Evolutionary conservation across 2,888 invertebrate genomes (phyloP).

Genomic region (Acronicta psi): DNA sequence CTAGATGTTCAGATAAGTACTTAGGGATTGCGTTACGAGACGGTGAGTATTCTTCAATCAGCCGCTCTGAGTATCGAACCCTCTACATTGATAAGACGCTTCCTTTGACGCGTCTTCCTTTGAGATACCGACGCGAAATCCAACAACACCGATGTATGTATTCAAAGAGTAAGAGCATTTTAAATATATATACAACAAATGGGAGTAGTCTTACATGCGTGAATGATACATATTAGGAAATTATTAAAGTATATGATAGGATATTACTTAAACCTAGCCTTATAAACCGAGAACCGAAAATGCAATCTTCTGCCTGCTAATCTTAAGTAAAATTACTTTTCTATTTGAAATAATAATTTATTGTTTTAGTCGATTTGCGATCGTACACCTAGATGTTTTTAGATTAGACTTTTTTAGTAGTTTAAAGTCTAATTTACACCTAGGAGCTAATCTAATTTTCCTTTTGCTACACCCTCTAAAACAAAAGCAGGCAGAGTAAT

Average conservation of each 20-base stretch:
- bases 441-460: too few relatives aligned
- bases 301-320: too few relatives aligned
- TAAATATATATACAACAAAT: slow-evolving; percentile 3
- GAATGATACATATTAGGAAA: not conserved
- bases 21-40: slow-evolving; percentile 13
- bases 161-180: slow-evolving; percentile 26
- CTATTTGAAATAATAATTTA: too few relatives aligned
- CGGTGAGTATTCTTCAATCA: slow-evolving; percentile 45
- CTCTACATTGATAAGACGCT: slow-evolving; percentile 55
- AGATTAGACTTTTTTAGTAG: too few relatives aligned
- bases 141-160: slow-evolving; percentile 38
- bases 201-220: not conserved
- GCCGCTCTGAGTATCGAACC: slow-evolving; percentile 46
- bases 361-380: too few relatives aligned
- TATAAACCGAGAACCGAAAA: too few relatives aligned
- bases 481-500: not conserved
- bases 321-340: too few relatives aligned
- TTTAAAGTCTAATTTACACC: too few relatives aligned
- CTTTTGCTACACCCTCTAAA: too few relatives aligned
- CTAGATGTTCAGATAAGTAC: not conserved
- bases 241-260: too few relatives aligned
- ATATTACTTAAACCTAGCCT: too few relatives aligned
- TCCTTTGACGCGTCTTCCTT: slow-evolving; percentile 52
- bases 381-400: too few relatives aligned
- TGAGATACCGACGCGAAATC: slow-evolving; percentile 39